Evolutionary conservation across 1,140 invertebrate species (phyloP).

Genomic region (Drosophila kurseongensis): DNA sequence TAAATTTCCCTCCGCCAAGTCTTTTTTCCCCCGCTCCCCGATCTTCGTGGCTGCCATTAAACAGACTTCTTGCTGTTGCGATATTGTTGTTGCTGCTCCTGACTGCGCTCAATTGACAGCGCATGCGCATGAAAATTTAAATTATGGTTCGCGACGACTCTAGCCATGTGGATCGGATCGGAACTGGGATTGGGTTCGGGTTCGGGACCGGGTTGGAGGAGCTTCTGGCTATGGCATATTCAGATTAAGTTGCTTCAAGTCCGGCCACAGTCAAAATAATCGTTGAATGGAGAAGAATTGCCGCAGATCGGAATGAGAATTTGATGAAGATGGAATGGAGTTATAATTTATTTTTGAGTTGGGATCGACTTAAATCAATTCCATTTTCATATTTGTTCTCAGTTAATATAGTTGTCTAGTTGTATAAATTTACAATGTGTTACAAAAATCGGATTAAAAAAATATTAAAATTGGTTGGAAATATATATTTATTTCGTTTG

Average conservation of each 20-base stretch:
- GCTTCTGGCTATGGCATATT: conserved; percentile 22
- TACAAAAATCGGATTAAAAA: too few relatives aligned
- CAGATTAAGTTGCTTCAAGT: conserved; percentile 55
- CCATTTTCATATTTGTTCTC: too few relatives aligned
- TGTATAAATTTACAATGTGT: too few relatives aligned
- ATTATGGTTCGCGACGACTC: conserved; percentile 53
- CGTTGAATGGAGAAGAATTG: neutral
- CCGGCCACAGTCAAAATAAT: conserved; percentile 24
- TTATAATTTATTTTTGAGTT: neutral
- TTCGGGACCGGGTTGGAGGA: neutral
- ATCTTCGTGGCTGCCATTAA: conserved; percentile 52
- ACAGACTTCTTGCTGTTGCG: conserved; percentile 60
- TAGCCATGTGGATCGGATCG: conserved; percentile 24
- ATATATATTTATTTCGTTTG: too few relatives aligned
- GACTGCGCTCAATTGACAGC: conserved; percentile 65
- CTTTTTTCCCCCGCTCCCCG: conserved; percentile 2
- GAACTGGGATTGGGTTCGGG: neutral
- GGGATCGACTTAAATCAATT: neutral
- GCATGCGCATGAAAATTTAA: conserved; percentile 66
- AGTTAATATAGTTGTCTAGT: too few relatives aligned
- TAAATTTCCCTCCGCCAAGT: conserved; percentile 45
- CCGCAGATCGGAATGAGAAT: conserved; percentile 1
- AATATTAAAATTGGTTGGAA: too few relatives aligned
- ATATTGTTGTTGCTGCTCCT: conserved; percentile 21
- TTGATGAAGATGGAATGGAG: neutral